A percentile compares a stretch with the other conserved stretches of the same genome.
phyloP scores from a whole-genome alignment of 2,113 vertebrate genomes.

The Elaphurus davidianus region DNA sequence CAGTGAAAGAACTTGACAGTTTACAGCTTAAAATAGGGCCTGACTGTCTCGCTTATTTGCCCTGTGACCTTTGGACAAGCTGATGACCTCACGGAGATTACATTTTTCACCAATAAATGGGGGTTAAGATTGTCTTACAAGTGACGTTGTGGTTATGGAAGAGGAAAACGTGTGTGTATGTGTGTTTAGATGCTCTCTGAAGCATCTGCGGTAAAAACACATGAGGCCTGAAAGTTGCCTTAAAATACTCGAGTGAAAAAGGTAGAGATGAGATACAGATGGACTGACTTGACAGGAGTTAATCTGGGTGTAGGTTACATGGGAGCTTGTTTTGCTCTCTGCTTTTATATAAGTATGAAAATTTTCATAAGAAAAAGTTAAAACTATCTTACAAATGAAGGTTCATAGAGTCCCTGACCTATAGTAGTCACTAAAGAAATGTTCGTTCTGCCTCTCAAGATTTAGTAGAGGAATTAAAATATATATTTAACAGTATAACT shows the following conservation, averaged over 20 bases:
- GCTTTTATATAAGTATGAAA: conserved; percentile 1
- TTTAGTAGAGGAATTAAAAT: background rate
- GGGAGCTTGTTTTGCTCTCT: background rate
- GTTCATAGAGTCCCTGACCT: background rate
- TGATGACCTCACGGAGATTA: background rate
- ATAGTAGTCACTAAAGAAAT: background rate
- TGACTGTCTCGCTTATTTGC: background rate
- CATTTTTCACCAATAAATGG: background rate
- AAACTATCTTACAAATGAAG: background rate
- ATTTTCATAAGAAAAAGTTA: background rate
- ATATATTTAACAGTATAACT: background rate
- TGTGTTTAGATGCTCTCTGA: background rate
- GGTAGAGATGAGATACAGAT: background rate
- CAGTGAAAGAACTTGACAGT: background rate
- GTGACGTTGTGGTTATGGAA: background rate
- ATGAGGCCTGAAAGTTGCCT: background rate
- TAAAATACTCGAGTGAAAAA: background rate
- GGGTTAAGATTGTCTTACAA: background rate
- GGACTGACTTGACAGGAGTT: background rate
- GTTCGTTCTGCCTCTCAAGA: background rate
- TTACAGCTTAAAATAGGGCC: background rate
- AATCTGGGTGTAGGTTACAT: background rate
- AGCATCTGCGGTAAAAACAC: background rate
- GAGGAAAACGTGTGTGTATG: background rate
- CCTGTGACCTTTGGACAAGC: background rate